These are phyloP conservation scores for Triops longicaudatus DNA, from an alignment of 1,140 invertebrate genomes.

Conservation along the genomic window DNA sequence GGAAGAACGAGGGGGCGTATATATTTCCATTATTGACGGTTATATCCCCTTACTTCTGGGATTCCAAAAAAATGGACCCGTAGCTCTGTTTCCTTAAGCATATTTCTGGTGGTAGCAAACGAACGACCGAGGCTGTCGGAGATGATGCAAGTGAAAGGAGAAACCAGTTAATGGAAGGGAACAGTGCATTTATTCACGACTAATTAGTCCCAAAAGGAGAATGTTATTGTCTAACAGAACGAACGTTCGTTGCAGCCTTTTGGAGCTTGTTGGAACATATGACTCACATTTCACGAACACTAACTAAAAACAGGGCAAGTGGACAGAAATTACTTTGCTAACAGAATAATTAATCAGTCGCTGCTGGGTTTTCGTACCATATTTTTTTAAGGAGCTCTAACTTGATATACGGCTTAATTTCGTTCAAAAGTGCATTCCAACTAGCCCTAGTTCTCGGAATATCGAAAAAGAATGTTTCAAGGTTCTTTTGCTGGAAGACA, in stretches of 20 bases:
- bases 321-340: too few relatives aligned
- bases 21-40: not conserved
- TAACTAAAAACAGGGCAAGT: too few relatives aligned
- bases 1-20: not conserved
- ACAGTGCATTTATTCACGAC: not conserved
- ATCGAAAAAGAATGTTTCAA: too few relatives aligned
- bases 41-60: not conserved
- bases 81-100: not conserved
- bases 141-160: not conserved
- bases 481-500: too few relatives aligned
- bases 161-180: not conserved
- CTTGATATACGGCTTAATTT: too few relatives aligned
- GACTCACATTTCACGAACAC: too few relatives aligned
- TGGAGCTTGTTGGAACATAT: not conserved
- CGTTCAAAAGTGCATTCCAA: too few relatives aligned
- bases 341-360: too few relatives aligned
- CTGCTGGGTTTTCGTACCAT: too few relatives aligned
- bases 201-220: not conserved
- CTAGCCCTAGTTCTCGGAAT: too few relatives aligned
- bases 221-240: not conserved
- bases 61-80: not conserved
- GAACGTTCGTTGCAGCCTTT: not conserved
- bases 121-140: too few relatives aligned
- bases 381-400: too few relatives aligned
- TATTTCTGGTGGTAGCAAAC: not conserved